Conservation (phyloP, 2,888 invertebrate genomes). For the Argyresthia goedartella region DNA sequence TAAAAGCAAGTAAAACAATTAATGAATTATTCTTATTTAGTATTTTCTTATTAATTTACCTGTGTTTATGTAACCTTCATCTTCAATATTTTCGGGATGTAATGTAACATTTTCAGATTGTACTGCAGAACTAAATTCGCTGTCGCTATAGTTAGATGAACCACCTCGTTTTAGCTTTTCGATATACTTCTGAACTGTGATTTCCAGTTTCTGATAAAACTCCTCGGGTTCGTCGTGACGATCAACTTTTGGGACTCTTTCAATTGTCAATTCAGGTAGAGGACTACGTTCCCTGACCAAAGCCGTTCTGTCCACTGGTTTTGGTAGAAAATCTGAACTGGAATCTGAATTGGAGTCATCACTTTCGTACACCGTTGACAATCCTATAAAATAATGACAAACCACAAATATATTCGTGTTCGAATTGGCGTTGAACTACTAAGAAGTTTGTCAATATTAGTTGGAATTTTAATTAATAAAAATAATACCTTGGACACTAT, state of each 20-base stretch:
- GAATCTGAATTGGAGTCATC: conserved; percentile 1
- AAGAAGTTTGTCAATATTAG: too few relatives aligned
- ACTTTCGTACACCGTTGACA: conserved; percentile 24
- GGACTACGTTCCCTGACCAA: conserved; percentile 14
- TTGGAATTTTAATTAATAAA: neutral
- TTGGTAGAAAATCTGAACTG: neutral
- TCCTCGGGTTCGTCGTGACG: conserved; percentile 23
- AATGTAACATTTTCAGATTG: too few relatives aligned
- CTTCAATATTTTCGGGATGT: too few relatives aligned
- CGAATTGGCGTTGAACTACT: too few relatives aligned
- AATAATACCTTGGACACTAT: too few relatives aligned
- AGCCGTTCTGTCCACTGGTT: neutral
- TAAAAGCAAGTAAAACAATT: too few relatives aligned
- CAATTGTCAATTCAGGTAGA: conserved; percentile 27
- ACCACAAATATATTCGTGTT: neutral
- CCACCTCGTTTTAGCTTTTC: neutral
- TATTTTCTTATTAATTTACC: too few relatives aligned
- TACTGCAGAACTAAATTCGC: neutral
- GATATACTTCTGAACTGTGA: neutral
- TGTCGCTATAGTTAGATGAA: neutral
- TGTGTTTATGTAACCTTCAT: too few relatives aligned
- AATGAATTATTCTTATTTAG: too few relatives aligned
- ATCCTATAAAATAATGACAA: conserved; percentile 10
- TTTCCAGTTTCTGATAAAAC: conserved; percentile 19
- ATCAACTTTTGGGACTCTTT: conserved; percentile 17